Conservation (phyloP, 2,888 invertebrate genomes). For the Callinectes sapidus region DNA sequence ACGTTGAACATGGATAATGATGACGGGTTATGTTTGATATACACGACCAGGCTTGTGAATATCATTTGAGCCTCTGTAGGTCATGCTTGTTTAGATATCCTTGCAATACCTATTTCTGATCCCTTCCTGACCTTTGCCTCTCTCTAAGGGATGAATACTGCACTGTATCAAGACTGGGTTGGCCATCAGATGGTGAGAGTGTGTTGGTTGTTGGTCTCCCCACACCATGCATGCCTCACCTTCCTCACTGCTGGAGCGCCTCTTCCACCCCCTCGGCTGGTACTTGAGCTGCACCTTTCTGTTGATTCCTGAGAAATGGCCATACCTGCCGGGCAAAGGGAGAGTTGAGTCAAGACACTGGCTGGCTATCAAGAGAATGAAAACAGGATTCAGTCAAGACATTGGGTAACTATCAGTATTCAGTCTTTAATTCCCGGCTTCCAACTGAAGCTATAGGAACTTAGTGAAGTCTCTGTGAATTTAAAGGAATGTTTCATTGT, state of each 20-base stretch:
- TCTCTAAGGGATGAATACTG: too few relatives aligned
- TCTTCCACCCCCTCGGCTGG: conserved; percentile 93
- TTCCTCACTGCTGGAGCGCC: conserved; percentile 95
- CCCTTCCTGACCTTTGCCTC: too few relatives aligned
- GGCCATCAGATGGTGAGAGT: background rate
- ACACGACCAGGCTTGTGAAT: too few relatives aligned
- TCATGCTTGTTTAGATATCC: too few relatives aligned
- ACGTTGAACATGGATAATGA: too few relatives aligned
- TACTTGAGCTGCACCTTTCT: conserved; percentile 99
- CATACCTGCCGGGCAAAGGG: conserved; percentile 84
- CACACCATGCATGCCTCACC: conserved; percentile 79
- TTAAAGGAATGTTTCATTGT: background rate
- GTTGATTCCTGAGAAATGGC: conserved; percentile 99
- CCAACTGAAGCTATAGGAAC: background rate
- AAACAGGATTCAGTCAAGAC: background rate
- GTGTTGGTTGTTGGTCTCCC: background rate
- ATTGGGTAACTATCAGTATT: too few relatives aligned
- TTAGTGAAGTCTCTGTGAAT: background rate
- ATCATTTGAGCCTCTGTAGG: too few relatives aligned
- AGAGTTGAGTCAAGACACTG: conserved; percentile 64
- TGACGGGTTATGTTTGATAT: too few relatives aligned
- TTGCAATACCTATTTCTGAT: background rate
- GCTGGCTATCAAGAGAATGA: background rate
- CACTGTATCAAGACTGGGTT: too few relatives aligned
- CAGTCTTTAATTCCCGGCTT: background rate